These are phyloP conservation scores for Acanthopleura granulata DNA, from an alignment of 2,888 invertebrate genomes.

Conservation along the genomic window DNA sequence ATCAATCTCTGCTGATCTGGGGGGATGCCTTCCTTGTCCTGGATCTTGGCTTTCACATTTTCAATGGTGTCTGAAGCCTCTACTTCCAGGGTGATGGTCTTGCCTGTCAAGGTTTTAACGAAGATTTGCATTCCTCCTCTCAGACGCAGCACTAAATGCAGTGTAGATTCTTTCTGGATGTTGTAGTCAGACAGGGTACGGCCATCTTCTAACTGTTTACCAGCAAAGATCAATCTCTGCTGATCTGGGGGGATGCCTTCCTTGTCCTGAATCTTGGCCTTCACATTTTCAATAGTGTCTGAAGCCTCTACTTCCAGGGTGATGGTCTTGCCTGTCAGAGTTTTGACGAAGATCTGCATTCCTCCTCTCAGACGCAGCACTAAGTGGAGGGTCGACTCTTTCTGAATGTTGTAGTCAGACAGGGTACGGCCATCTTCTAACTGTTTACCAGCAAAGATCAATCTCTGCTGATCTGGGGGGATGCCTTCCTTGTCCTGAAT, in stretches of 20 bases:
- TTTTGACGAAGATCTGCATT: constrained; percentile 9
- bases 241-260: constrained; percentile 1
- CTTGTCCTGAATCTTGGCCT: background rate
- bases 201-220: constrained; percentile 1
- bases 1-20: constrained; percentile 12
- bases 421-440: background rate
- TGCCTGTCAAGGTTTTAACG: background rate
- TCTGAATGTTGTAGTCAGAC: constrained; percentile 5
- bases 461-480: constrained; percentile 7
- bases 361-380: background rate
- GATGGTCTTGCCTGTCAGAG: background rate
- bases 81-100: background rate
- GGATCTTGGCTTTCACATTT: background rate
- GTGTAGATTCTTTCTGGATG: constrained; percentile 10
- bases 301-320: background rate
- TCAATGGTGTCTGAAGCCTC: constrained; percentile 6
- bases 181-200: background rate
- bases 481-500: background rate
- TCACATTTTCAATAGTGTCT: constrained; percentile 3
- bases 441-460: background rate
- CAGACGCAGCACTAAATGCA: background rate
- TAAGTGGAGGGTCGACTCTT: background rate
- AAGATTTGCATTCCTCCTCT: background rate
- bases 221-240: constrained; percentile 4
- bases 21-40: background rate